Evolutionary conservation across 2,888 invertebrate genomes (phyloP), one percentile per base, ranked within the genome.

Genomic region (Stegophylla sp.): DNA sequence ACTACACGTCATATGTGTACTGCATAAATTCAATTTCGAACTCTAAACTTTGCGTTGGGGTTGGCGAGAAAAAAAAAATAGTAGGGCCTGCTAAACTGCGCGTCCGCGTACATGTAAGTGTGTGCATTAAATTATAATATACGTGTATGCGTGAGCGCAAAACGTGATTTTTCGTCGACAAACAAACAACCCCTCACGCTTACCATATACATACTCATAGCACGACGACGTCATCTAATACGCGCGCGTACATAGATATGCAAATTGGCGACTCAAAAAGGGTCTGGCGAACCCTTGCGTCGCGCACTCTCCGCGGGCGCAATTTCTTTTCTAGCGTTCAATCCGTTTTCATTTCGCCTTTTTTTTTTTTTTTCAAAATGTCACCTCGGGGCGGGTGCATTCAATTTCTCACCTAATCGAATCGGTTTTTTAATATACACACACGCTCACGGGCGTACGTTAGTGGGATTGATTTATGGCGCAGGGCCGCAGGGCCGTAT

Each of bases 381-480:
- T 61, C 79, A 79, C 79, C 77, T 79, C 61, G 17, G 69, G 79
- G 79, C 48, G 59, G 69, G 61, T 41, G 69, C 69, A 23, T 79
- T 79, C 79, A 51, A 79, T 79, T 71, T 71, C 51, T 79, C 71
- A 79, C 71, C 79, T 71, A 79, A 79, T 79, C 71, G 51, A 79
- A 79, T 79, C 34, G 79, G 10, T 61, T 79, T 79, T 61, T 69
- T 59, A 74, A 63, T 48, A 67, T 51, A 53, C 63, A 4, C 64
- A 28, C 28, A 28, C 28, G 1, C 10, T 17, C 28, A 17, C 20
- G 15, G 34, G 12, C 34, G 17, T 4, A 1, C 7, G 34, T 34
- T 34, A 34, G 5, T 51, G 41, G 13, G 71, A 79, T 71, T 71
- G 79, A 79, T 79, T 79, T 71, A 71, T 71, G 69, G 69, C 77